phyloP scores from a whole-genome alignment of 2,113 vertebrate species.

The Syngnathus scovelli region DNA sequence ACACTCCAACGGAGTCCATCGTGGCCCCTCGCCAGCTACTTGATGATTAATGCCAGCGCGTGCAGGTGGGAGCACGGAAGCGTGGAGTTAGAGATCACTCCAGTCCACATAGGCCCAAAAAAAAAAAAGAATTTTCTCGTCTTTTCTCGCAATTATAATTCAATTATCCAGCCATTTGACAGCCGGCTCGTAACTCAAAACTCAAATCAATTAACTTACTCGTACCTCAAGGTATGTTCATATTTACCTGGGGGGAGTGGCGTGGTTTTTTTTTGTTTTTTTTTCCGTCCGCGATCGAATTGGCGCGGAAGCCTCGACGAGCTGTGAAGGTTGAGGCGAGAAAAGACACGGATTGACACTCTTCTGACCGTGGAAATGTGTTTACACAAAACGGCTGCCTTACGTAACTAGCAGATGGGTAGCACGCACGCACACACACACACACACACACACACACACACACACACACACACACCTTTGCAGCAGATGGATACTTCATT shows the following conservation, averaged over 20 bases:
- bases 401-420: constrained; percentile 45
- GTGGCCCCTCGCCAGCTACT: constrained; percentile 20
- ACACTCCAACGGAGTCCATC: constrained; percentile 51
- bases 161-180: too few species aligned
- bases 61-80: neutral
- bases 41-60: neutral
- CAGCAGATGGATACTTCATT: constrained; percentile 50
- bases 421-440: constrained; percentile 12
- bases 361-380: constrained; percentile 41
- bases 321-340: constrained; percentile 54
- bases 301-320: constrained; percentile 43
- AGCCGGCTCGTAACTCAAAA: too few species aligned
- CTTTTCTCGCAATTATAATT: too few species aligned
- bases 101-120: neutral
- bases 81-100: neutral
- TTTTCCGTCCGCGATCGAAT: constrained; percentile 29
- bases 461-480: constrained; percentile 22
- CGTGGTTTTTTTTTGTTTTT: constrained; percentile 4
- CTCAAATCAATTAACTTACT: too few species aligned
- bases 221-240: neutral
- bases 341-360: constrained; percentile 47
- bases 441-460: constrained; percentile 17
- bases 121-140: too few species aligned
- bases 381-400: constrained; percentile 40
- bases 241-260: neutral